Conservation (phyloP, 2,888 invertebrate species). For the Drosophila atripex region DNA sequence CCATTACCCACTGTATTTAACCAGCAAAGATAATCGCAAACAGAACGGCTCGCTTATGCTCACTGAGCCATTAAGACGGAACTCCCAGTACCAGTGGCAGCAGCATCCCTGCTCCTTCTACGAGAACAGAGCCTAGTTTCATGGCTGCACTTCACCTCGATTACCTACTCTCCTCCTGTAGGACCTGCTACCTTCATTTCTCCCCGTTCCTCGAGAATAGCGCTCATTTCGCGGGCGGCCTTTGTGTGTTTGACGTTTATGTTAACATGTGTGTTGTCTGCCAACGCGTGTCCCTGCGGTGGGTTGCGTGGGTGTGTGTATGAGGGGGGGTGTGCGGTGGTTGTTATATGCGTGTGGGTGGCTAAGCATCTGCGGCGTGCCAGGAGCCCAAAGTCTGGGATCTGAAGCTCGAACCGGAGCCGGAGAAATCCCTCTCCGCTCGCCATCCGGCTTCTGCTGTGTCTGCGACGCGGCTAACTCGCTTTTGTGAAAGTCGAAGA, state of each 20-base stretch:
- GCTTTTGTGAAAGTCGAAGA: conserved; percentile 39
- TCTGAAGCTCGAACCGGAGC: conserved; percentile 43
- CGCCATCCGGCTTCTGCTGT: conserved; percentile 36
- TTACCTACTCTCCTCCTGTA: conserved; percentile 25
- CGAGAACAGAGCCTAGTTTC: conserved; percentile 42
- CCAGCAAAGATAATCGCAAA: conserved; percentile 66
- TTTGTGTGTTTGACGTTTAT: conserved; percentile 79
- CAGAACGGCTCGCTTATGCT: conserved; percentile 72
- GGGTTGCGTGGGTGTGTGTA: conserved; percentile 10
- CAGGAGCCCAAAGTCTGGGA: conserved; percentile 60
- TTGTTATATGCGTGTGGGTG: conserved; percentile 32
- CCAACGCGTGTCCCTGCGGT: conserved; percentile 60
- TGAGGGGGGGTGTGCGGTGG: conserved; percentile 9
- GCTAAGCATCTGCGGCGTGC: conserved; percentile 73
- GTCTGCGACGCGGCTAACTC: conserved; percentile 45
- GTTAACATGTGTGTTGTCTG: conserved; percentile 78
- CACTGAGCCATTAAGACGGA: conserved; percentile 54
- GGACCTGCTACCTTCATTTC: background rate
- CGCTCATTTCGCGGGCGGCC: conserved; percentile 47
- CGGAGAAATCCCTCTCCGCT: conserved; percentile 15
- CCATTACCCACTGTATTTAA: conserved; percentile 15
- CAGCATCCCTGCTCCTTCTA: conserved; percentile 18
- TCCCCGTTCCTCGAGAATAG: background rate
- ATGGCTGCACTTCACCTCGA: conserved; percentile 32
- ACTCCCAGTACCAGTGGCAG: conserved; percentile 11